Evolutionary conservation across 2,113 vertebrate genomes (phyloP), one percentile per base, ranked within the genome.

Genomic region (Melanocharis versteri): DNA sequence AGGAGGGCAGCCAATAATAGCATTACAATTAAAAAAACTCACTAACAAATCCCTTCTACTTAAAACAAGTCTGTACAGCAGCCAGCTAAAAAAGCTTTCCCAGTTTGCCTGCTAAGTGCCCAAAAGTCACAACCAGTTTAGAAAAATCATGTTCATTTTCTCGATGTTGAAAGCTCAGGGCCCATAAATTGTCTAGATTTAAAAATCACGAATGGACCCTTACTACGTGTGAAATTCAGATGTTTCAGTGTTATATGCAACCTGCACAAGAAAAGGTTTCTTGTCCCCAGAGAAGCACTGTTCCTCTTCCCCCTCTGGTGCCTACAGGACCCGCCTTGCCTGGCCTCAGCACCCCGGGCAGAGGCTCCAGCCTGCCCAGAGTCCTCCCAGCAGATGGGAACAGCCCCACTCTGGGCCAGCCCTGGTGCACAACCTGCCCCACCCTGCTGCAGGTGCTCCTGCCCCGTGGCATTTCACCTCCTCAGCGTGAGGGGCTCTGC

Each of bases 1-100:
- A 90, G 85, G 90, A 95, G 84, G 91, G 95, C 91, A 92, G 95
- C 96, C 95, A 96, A 96, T 96, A 96, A 96, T 89, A 94, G 94
- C 87, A 62, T 94, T 77, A 96, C 90, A 96, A 97, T 94, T 76
- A 79, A 84, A 94, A 90, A 93, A 81, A 81, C 4, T 10, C 95
- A 96, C 94, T 97, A 95, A 84, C 87, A 96, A 95, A 96, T 95
- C 92, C 92, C 83, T 93, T 94, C 94, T 93, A 94, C 86, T 91
- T 96, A 95, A 97, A 95, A 97, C 83, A 90, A 93, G 83, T 97
- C 93, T 97, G 92, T 95, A 96, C 73, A 83, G 95, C 91, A 96
- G 90, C 93, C 93, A 96, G 96, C 96, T 97, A 96, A 96, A 97
- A 93, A 95, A 96, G 95, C 95, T 95, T 97, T 96, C 96, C 93